Conservation (phyloP, 2,797 vertebrate genomes). For the Coranthus polyacanthus region DNA sequence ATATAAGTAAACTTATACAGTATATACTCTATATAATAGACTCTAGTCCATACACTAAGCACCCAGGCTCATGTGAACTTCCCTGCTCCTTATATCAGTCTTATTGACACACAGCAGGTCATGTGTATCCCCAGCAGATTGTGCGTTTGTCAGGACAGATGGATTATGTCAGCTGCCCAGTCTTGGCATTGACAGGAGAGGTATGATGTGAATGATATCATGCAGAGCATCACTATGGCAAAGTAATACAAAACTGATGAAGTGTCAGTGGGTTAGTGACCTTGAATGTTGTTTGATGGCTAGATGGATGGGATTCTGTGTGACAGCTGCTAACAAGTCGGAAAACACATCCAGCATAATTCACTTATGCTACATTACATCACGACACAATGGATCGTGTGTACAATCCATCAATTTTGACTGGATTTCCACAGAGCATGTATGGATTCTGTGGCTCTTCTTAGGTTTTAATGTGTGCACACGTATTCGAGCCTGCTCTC, state of each 20-base stretch:
- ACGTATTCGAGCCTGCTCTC: neutral
- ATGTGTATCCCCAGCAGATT: neutral
- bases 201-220: constrained; percentile 19
- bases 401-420: constrained; percentile 12
- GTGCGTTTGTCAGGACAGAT: constrained; percentile 22
- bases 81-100: constrained; percentile 10
- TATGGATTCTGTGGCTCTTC: neutral
- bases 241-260: constrained; percentile 18
- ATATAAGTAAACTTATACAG: no score
- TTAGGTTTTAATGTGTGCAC: neutral
- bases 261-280: constrained; percentile 24
- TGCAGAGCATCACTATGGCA: constrained; percentile 4
- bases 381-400: neutral
- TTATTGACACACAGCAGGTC: constrained; percentile 7
- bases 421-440: neutral
- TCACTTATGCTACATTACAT: constrained; percentile 24
- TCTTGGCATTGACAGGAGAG: constrained; percentile 20
- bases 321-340: constrained; percentile 27
- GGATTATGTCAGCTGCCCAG: constrained; percentile 23
- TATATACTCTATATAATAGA: no score
- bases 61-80: neutral
- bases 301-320: constrained; percentile 5
- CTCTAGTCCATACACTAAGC: neutral
- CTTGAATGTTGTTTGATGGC: constrained; percentile 10
- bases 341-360: constrained; percentile 6